A percentile compares a stretch with the other conserved stretches of the same genome.
phyloP scores from a whole-genome alignment of 1,140 invertebrate genomes.

The Lineus longissimus region DNA sequence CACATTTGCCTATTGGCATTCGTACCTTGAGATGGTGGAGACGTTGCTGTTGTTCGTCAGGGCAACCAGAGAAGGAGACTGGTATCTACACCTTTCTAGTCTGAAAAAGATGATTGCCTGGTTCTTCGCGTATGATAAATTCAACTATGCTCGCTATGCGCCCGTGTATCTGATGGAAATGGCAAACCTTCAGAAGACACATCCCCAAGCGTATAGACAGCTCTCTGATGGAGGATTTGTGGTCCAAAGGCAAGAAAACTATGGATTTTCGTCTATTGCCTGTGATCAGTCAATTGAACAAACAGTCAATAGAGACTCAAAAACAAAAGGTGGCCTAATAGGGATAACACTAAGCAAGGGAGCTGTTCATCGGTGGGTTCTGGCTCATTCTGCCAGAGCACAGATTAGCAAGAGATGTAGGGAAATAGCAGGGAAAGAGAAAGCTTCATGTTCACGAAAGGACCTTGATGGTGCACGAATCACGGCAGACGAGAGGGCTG shows the following conservation, averaged over 20 bases:
- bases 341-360: constrained; percentile 1
- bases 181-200: constrained; percentile 3
- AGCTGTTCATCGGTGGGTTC: constrained; percentile 5
- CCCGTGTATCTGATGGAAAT: constrained; percentile 15
- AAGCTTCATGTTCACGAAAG: neutral
- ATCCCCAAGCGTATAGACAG: neutral
- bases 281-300: constrained; percentile 15
- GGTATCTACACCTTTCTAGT: constrained; percentile 10
- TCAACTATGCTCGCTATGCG: constrained; percentile 15
- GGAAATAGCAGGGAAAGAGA: constrained; percentile 1
- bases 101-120: constrained; percentile 14
- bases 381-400: neutral
- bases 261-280: constrained; percentile 10
- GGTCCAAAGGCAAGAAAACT: neutral
- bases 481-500: constrained; percentile 9
- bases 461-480: constrained; percentile 6
- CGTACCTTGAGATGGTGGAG: constrained; percentile 15
- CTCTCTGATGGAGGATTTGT: neutral
- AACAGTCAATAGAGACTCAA: constrained; percentile 13
- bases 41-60: constrained; percentile 12
- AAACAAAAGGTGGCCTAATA: constrained; percentile 6
- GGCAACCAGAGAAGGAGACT: constrained; percentile 15
- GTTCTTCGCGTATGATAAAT: constrained; percentile 10
- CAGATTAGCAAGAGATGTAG: neutral
- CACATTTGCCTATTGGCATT: neutral